Conservation (phyloP, 1,140 invertebrate genomes). For the Hyles euphorbiae region DNA sequence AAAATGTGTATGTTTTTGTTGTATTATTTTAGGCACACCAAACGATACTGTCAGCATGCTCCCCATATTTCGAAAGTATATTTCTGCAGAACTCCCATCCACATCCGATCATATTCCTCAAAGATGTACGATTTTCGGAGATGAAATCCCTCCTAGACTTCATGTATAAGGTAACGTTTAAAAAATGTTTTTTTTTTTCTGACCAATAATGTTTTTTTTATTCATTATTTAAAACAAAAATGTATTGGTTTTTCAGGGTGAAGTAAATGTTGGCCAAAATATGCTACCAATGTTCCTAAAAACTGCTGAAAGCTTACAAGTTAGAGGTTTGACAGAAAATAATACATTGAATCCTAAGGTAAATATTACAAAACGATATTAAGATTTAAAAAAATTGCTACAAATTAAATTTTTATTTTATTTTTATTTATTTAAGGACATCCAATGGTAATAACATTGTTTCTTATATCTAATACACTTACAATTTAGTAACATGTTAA, state of each 20-base stretch:
- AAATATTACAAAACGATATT: conserved; percentile 19
- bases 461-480: no score
- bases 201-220: background rate
- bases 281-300: conserved; percentile 91
- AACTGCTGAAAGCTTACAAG: conserved; percentile 93
- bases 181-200: conserved; percentile 7
- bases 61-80: conserved; percentile 95
- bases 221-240: background rate
- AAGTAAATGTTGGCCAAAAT: conserved; percentile 92
- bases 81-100: conserved; percentile 93
- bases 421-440: no score
- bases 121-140: conserved; percentile 91
- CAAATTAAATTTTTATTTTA: no score
- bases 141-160: conserved; percentile 92
- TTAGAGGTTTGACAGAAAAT: conserved; percentile 91
- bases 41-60: conserved; percentile 94
- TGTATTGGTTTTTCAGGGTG: conserved; percentile 75
- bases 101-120: conserved; percentile 94
- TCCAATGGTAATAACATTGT: no score
- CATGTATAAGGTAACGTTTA: conserved; percentile 85
- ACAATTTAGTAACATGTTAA: no score
- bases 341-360: conserved; percentile 81
- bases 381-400: no score
- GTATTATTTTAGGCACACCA: conserved; percentile 85
- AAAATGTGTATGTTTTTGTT: conserved; percentile 4